phyloP scores from a whole-genome alignment of 2,113 vertebrate species.

The Scortum barcoo region DNA sequence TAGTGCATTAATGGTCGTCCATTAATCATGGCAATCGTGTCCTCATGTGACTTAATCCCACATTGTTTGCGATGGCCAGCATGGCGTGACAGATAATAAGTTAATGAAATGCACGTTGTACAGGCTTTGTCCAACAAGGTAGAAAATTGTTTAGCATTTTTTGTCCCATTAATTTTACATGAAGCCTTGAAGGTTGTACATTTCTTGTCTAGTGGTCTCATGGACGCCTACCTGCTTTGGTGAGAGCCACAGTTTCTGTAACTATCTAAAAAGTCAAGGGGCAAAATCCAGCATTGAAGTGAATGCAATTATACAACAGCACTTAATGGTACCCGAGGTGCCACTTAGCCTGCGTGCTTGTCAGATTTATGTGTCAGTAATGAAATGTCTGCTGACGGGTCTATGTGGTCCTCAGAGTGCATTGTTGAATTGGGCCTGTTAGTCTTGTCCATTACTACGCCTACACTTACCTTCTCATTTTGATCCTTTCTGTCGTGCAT shows the following conservation, averaged over 20 bases:
- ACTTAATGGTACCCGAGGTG: slow-evolving; percentile 66
- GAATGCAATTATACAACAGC: slow-evolving; percentile 59
- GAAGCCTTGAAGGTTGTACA: neutral
- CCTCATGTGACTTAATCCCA: neutral
- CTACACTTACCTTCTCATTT: slow-evolving; percentile 64
- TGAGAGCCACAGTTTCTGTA: slow-evolving; percentile 9
- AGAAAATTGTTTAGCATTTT: neutral
- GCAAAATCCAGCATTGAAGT: slow-evolving; percentile 31
- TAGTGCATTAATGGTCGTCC: too few species aligned
- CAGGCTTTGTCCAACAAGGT: neutral
- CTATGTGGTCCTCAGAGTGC: slow-evolving; percentile 51
- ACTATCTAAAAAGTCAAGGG: slow-evolving; percentile 25
- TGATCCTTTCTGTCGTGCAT: slow-evolving; percentile 61
- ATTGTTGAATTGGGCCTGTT: slow-evolving; percentile 57
- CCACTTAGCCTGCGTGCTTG: slow-evolving; percentile 65
- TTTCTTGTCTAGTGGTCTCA: neutral
- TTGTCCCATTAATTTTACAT: slow-evolving; percentile 10
- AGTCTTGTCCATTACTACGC: slow-evolving; percentile 53
- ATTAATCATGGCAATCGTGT: neutral
- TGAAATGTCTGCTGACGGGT: slow-evolving; percentile 72
- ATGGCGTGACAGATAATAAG: neutral
- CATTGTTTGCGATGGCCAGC: too few species aligned
- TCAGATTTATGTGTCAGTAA: slow-evolving; percentile 72
- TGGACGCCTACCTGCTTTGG: slow-evolving; percentile 16
- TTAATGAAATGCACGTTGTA: neutral